Base-by-base conservation (phyloP, 2,888 invertebrate species). In the Cremastinae sp. region DNA sequence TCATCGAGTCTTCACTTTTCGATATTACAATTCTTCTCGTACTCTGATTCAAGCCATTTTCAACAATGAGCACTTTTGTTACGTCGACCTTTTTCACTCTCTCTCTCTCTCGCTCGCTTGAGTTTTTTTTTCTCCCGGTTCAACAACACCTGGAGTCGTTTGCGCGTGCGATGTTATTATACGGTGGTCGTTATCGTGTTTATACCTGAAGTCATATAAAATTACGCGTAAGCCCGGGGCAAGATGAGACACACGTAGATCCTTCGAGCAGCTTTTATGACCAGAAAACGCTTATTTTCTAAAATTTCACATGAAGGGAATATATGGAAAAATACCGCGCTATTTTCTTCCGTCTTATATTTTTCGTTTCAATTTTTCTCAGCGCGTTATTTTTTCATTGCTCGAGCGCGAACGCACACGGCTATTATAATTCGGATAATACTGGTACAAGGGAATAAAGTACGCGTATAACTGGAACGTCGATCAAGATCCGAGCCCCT, bases 121-220 rank as follows among this genome's bases (percentile, higher is more conserved):
- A n/a, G 10, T 8, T 43, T 51, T 51, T 58, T 16, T 36, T 20
- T 43, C 14, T 4, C 12, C 12, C 16, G 41, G 22, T 53, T 69
- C 59, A 41, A 43, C 69, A 73, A 64, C 76, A 76, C 73, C 76
- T 73, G 73, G 73, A 69, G n/a, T 76, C 69, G 61, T 59, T 76
- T 64, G 54, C 69, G 76, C 65, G 69, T 76, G 76, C 76, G 58
- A 72, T 76, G 64, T 76, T 73, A 66, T 73, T 59, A 47, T 71
- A 41, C 45, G 38, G 56, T 64, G 36, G 43, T 38, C 71, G 36
- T 56, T 54, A 47, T 71, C 64, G 56, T 54, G 12, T 43, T 45
- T 28, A 41, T 36, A 20, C 61, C 38, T 12, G 38, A 1, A 36
- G 62, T 14, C 38, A 36, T 38, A 51, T 51, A 51, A 16, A 12